A percentile compares a stretch with the other conserved stretches of the same genome.
Conservation (phyloP, 2,113 vertebrate species). For the Taxidea taxus region DNA sequence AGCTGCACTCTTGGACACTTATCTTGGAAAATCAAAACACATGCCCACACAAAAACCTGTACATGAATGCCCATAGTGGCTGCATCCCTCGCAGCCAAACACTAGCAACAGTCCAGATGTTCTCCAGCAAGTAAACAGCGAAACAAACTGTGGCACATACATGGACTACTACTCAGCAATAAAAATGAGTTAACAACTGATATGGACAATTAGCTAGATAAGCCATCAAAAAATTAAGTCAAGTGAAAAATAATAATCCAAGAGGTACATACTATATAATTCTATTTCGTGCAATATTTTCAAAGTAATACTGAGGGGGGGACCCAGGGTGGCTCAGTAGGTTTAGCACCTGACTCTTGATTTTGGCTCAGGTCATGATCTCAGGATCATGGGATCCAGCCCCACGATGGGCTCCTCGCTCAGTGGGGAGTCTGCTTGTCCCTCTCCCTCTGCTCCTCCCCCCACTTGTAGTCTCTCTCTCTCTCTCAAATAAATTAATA, state of each 20-base stretch:
- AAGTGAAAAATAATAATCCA: not conserved
- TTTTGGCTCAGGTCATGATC: not conserved
- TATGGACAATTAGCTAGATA: not conserved
- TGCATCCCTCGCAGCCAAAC: not conserved
- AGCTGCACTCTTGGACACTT: not conserved
- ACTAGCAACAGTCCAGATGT: not conserved
- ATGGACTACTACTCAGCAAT: not conserved
- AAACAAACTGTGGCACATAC: not conserved
- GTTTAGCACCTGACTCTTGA: not conserved
- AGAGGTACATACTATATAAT: not conserved
- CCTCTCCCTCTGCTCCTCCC: not conserved
- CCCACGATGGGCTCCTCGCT: not conserved
- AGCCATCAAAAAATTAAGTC: not conserved
- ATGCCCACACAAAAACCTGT: not conserved
- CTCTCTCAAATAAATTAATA: not conserved
- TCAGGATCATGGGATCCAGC: not conserved
- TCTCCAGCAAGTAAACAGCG: not conserved
- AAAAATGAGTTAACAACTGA: not conserved
- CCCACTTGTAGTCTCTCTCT: not conserved
- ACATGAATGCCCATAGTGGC: not conserved
- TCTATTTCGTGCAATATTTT: not conserved
- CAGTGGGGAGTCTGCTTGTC: not conserved
- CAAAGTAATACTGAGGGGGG: not conserved
- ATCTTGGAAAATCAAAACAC: not conserved
- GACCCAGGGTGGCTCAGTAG: not conserved